phyloP scores from a whole-genome alignment of 2,113 vertebrate genomes.

The Eira barbara region DNA sequence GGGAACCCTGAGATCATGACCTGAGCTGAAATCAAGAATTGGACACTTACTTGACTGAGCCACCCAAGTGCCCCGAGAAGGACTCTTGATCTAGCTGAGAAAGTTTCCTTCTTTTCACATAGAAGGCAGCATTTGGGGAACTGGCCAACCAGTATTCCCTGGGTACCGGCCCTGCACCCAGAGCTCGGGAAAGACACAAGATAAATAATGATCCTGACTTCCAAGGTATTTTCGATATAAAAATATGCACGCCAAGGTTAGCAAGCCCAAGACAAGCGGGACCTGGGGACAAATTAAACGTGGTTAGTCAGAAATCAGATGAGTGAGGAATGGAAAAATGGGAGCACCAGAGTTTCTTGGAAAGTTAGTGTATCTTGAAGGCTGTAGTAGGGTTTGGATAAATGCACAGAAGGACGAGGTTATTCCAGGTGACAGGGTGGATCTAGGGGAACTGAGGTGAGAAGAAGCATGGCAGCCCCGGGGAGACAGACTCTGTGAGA shows the following conservation, averaged over 20 bases:
- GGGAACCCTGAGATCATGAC: neutral
- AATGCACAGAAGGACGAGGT: neutral
- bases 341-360: neutral
- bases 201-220: neutral
- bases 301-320: neutral
- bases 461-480: neutral
- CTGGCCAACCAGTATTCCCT: neutral
- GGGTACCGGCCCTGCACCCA: neutral
- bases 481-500: neutral
- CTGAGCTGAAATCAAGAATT: neutral
- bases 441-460: neutral
- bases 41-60: neutral
- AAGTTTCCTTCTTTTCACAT: neutral
- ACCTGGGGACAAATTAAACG: neutral
- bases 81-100: neutral
- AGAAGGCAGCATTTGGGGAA: neutral
- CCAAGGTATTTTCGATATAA: slow-evolving; percentile 20
- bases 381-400: neutral
- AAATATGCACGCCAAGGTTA: slow-evolving; percentile 16
- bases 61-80: neutral
- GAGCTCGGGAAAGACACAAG: neutral
- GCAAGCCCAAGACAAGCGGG: neutral
- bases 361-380: neutral
- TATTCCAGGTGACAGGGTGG: neutral
- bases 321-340: neutral